Base-by-base conservation (phyloP, 2,113 vertebrate species). In the Patagioenas fasciata region DNA sequence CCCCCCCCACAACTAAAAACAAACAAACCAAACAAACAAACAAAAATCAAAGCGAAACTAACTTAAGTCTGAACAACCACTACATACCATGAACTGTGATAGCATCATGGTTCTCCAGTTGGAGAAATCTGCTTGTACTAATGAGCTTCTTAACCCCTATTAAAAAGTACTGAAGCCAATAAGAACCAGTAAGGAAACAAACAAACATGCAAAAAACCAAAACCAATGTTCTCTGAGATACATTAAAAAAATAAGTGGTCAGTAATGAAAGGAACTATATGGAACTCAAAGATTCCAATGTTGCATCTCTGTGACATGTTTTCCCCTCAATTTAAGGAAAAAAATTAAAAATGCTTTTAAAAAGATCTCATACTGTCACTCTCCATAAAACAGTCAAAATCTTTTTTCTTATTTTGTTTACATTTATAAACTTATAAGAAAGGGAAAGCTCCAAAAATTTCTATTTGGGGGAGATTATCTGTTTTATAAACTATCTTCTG, bases 401-500 rank as follows among this genome's bases (percentile, higher is more conserved):
- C 3, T 88, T 73, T 80, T 75, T 57, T 60, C 53, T 81, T 36
- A 28, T 15, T 90, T 62, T 91, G 44, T 91, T 83, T 97, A 89
- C 64, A 83, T 56, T 79, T 71, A 54, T 24, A 62, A 60, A 72
- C 15, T 89, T 89, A 67, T 15, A 80, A 66, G 42, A 93, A 85
- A 73, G 18, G 12, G 18, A 89, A 87, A 95, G 60, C 32, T 81
- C n/a, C 60, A 61, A 92, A 94, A 70, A 15, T 4, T 6, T 86
- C 57, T 90, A 84, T 95, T 95, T 96, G 73, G 13, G 31, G 38
- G 36, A 95, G 75, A 94, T 96, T 86, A 91, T 95, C 57, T 88
- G n/a, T 95, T 96, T 93, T 80, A 82, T 91, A 93, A 94, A 93
- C 90, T 94, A 85, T 90, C 67, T 92, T 80, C 93, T 88, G 85